Base-by-base conservation (phyloP, 92 coral and sea anemone species). In the Epizoanthus illoricatus region DNA sequence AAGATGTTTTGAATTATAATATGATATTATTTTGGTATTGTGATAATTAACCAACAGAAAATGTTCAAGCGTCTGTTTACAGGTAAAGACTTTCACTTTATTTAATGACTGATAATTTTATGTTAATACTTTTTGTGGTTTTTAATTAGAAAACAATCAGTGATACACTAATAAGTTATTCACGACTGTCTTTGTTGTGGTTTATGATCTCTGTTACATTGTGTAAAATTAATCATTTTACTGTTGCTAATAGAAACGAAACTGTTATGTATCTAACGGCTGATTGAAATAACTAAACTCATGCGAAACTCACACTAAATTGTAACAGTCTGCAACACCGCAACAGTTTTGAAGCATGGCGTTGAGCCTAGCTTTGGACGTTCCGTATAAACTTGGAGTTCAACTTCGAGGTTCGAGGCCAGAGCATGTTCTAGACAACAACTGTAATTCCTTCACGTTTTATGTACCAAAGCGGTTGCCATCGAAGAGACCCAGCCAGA, bases 401-500 rank as follows among this genome's bases (percentile, higher is more conserved):
- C 21, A 74, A 24, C 80, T 43, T 13, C 57, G 64, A 56, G 80
- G 65, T 24, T 74, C 28, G 54, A 63, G 65, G 8, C 65, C 80
- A 5, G 80, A 74, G 42, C 52, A 74, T 18, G 28, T 55, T 56
- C 4, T 21, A 4, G 80, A 74, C 80, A 74, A 74, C 80, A 74
- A 74, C 49, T 56, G 47, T 3, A 55, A 33, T 8, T 28, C 36
- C 16, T 74, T 74, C 58, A 74, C 45, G 7, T 74, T 74, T 16
- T 74, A 74, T 33, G 47, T 17, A 16, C 65, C 80, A 74, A 57
- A 74, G 52, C 80, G 80, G 24, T 74, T 55, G n/a, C 52, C 36
- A 7, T 45, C 39, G 19, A 74, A 16, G 24, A 55, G 80, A 55
- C 5, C 65, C 6, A 10, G 19, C 64, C 63, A 73, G 0, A 74